A percentile compares a stretch with the other conserved stretches of the same genome.
phyloP scores from a whole-genome alignment of 2,113 vertebrate genomes.

The Bathybates hornii region DNA sequence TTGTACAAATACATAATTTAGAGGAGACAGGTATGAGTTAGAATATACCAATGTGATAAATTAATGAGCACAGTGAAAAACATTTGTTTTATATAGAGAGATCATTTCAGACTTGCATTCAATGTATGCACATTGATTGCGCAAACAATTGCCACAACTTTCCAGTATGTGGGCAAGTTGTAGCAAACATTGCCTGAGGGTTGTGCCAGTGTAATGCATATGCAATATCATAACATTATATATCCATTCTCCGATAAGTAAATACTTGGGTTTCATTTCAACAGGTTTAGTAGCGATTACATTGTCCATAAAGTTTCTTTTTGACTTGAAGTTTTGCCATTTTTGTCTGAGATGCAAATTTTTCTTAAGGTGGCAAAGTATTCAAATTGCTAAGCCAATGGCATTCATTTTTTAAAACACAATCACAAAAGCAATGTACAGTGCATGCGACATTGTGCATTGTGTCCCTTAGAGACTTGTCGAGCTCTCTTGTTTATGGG shows the following conservation, averaged over 20 bases:
- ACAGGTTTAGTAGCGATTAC: background rate
- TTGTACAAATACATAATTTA: background rate
- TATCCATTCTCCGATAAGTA: background rate
- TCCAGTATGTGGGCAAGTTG: background rate
- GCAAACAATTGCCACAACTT: background rate
- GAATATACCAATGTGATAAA: background rate
- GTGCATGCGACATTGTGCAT: slow-evolving; percentile 38
- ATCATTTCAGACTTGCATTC: background rate
- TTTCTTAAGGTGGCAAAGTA: slow-evolving; percentile 7
- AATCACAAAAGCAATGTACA: slow-evolving; percentile 22
- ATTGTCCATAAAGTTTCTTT: slow-evolving; percentile 11
- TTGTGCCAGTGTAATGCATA: background rate
- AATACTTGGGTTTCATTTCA: background rate
- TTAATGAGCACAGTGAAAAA: background rate
- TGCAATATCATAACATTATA: background rate
- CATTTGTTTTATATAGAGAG: background rate
- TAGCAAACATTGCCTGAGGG: background rate
- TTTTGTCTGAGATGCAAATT: slow-evolving; percentile 37
- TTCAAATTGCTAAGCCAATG: slow-evolving; percentile 2
- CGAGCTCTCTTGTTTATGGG: slow-evolving; percentile 24
- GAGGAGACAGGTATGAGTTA: background rate
- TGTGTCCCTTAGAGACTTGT: slow-evolving; percentile 37
- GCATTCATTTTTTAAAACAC: background rate
- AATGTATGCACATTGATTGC: rapidly evolving
- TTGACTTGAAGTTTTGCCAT: slow-evolving; percentile 50